phyloP scores from a whole-genome alignment of 2,113 vertebrate genomes.

The Pelecanoides urinatrix region DNA sequence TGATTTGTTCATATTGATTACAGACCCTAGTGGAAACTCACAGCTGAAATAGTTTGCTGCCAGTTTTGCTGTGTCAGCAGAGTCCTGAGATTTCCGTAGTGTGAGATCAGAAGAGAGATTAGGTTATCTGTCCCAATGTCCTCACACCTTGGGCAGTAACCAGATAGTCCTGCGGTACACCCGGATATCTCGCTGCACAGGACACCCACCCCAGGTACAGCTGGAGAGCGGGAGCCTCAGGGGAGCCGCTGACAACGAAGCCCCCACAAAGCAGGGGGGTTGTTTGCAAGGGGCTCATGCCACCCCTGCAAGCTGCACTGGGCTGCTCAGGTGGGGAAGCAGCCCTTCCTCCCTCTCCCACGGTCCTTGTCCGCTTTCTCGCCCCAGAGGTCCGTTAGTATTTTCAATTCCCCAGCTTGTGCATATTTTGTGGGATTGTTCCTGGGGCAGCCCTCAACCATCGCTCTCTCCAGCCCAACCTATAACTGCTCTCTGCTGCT shows the following conservation, averaged over 20 bases:
- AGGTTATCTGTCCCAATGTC: neutral
- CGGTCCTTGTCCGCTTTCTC: neutral
- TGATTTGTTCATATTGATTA: neutral
- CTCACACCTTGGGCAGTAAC: neutral
- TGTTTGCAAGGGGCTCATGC: neutral
- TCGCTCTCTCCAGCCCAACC: neutral
- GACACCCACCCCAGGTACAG: neutral
- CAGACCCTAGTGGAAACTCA: neutral
- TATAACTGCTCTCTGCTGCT: neutral
- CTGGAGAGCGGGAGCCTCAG: neutral
- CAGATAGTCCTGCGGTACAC: neutral
- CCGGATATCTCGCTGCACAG: neutral
- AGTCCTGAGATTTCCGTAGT: neutral
- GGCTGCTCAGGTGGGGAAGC: neutral
- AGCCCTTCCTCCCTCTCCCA: neutral
- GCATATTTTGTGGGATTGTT: neutral
- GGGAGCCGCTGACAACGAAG: fast-evolving
- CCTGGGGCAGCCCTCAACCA: neutral
- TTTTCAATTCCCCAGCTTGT: neutral
- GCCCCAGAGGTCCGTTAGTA: neutral
- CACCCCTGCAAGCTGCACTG: neutral
- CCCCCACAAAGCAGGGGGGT: neutral
- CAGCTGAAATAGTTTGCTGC: constrained; percentile 3
- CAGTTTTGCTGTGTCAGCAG: neutral
- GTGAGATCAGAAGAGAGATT: neutral